Conservation (phyloP, 2,888 invertebrate genomes). For the Lycaena phlaeas region DNA sequence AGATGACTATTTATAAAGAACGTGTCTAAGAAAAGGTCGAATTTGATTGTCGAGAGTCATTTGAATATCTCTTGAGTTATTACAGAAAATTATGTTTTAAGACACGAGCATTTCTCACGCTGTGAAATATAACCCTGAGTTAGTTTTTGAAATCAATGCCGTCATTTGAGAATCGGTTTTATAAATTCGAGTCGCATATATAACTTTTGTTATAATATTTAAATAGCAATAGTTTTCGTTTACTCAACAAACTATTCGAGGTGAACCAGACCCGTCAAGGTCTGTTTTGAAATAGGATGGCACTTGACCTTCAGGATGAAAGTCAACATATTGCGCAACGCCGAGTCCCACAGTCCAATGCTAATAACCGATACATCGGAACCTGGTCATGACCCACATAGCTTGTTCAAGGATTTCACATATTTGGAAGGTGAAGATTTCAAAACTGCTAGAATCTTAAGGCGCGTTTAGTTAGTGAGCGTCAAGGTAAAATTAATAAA, state of each 20-base stretch:
- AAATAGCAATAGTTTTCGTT: constrained; percentile 46
- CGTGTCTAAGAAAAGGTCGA: constrained; percentile 70
- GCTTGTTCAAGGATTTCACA: constrained; percentile 69
- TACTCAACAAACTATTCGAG: constrained; percentile 50
- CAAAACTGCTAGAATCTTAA: constrained; percentile 56
- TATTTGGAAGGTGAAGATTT: constrained; percentile 68
- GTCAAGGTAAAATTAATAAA: constrained; percentile 32
- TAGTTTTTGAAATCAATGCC: constrained; percentile 1
- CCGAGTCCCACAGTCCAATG: constrained; percentile 56
- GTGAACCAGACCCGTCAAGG: constrained; percentile 66
- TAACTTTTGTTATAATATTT: constrained; percentile 9
- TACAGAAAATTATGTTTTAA: constrained; percentile 67
- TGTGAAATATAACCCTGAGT: constrained; percentile 60
- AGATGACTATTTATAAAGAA: constrained; percentile 70
- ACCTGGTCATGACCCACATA: constrained; percentile 68
- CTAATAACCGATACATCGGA: constrained; percentile 58
- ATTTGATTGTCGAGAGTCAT: constrained; percentile 69
- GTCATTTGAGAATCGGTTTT: too few species aligned
- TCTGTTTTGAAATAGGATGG: constrained; percentile 71
- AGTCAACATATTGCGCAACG: constrained; percentile 69
- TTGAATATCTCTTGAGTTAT: constrained; percentile 67
- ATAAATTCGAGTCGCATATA: too few species aligned
- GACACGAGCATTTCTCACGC: constrained; percentile 62
- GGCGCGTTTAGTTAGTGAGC: constrained; percentile 46
- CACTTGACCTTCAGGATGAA: constrained; percentile 72